Evolutionary conservation across 2,113 vertebrate genomes (phyloP), one percentile per base, ranked within the genome.

Genomic region (Anarhynchus alexandrinus): DNA sequence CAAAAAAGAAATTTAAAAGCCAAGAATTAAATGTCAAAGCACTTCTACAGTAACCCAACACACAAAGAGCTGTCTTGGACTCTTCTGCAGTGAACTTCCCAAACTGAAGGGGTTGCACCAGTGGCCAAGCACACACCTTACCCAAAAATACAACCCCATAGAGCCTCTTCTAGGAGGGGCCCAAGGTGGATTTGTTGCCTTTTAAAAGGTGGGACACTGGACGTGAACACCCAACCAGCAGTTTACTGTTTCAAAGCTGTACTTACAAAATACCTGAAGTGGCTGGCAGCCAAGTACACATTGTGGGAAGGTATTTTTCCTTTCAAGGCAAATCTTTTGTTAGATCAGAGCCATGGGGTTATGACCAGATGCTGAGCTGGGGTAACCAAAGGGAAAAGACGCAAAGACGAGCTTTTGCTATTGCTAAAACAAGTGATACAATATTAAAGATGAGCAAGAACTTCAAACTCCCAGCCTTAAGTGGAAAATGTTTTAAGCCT

Each of bases 281-380:
- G 64, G 26, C 72, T 88, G 81, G 30, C 40, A 86, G 86, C 47
- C 61, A 73, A 70, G 25, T 1, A 69, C 11, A 38, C 0, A 0
- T 19, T 57, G 59, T 62, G 43, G 69, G 43, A 93, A 94, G 65
- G 36, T 82, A 15, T 76, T 93, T 84, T 61, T 57, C n/a, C 18
- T 86, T 86, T 73, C 64, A 83, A 70, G 45, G 38, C 20, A 86
- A 86, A 81, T 88, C 25, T 81, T 88, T 69, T 23, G n/a, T 79
- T 43, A 76, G 52, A 86, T 76, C 65, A 87, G 83, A 83, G 32
- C 49, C 6, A 2, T 30, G 36, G 7, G 57, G 40, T 87, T 82
- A 82, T 51, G 42, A 69, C 19, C 69, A 34, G 20, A 30, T 26
- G 16, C 32, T 90, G 51, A 91, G 77, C 34, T 45, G 36, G 22